Base-by-base conservation (phyloP, 2,113 vertebrate genomes). In the Serilophus lunatus region DNA sequence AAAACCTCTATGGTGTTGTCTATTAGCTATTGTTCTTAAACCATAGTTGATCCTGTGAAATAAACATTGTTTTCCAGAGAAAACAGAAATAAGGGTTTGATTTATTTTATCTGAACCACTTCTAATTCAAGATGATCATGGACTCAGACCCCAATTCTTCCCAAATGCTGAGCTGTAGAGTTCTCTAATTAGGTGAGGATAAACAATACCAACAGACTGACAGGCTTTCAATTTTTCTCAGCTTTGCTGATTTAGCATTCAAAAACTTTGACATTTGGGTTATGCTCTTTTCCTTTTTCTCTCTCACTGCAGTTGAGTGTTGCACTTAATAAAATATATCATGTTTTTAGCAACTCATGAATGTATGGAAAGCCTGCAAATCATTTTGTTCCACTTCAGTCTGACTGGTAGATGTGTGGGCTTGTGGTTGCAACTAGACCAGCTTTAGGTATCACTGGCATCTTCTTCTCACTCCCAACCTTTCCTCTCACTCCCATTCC, bases 1-100 rank as follows among this genome's bases (percentile, higher is more conserved):
- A 75, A 38, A 79, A 33, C 5, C 0, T 66, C 64, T 51, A 47
- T 0, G 0, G 42, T 82, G 5, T 56, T 35, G 6, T 71, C 23
- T 29, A 38, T 88, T 65, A 47, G 12, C 15, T 47, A 64, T 19
- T 51, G 29, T 26, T 72, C 35, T 56, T 71, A 79, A 76, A 80
- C 20, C 29, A 33, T 1, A 56, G 17, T 0, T 69, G 23, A 54
- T 80, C 19, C 47, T 54, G 17, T 29, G 13, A 82, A 64, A 23
- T 44, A n/a, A 29, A 18, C 49, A 35, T 2, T 72, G 31, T 26
- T 83, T 92, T 81, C 17, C 10, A 26, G 68, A 92, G 68, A 51
- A 18, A 69, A 51, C 18, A 69, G 40, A n/a, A 86, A 65, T 17
- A 77, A 82, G 14, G 10, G 5, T 81, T 91, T 86, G 15, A 61